phyloP scores from a whole-genome alignment of 2,113 vertebrate species.

The Stegastes partitus region DNA sequence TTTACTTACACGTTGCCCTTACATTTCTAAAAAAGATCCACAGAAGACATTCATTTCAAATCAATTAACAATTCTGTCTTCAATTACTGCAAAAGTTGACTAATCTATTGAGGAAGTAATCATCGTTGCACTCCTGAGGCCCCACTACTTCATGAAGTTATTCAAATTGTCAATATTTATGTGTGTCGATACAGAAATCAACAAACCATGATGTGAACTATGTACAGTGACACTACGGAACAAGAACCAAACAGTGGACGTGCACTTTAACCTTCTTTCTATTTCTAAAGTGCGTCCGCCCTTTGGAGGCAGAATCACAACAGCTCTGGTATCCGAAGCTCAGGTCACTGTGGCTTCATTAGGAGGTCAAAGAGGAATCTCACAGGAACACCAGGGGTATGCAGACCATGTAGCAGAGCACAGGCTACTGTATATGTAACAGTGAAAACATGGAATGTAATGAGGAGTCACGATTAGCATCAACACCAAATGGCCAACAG shows the following conservation, averaged over 20 bases:
- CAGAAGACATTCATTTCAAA: too few relatives aligned
- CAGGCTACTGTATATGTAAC: background rate
- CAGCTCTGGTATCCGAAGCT: conserved; percentile 31
- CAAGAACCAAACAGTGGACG: background rate
- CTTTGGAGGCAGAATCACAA: background rate
- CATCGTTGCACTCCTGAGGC: too few relatives aligned
- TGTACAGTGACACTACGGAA: background rate
- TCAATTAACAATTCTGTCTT: too few relatives aligned
- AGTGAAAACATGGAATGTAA: fast-evolving
- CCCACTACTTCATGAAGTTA: too few relatives aligned
- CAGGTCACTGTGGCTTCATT: conserved; percentile 39
- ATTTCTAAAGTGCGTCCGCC: background rate
- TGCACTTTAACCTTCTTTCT: background rate
- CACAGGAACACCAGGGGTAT: conserved; percentile 52
- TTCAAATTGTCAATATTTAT: background rate
- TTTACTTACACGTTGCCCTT: too few relatives aligned
- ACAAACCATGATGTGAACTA: conserved; percentile 4
- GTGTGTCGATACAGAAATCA: too few relatives aligned
- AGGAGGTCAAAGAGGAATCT: conserved; percentile 69
- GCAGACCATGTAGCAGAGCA: conserved; percentile 14
- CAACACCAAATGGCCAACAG: background rate
- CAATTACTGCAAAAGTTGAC: too few relatives aligned
- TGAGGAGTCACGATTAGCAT: background rate
- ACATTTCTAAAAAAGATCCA: too few relatives aligned
- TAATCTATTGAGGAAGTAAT: too few relatives aligned